Evolutionary conservation across 2,888 invertebrate species (phyloP).

Genomic region (Orthosia incerta): DNA sequence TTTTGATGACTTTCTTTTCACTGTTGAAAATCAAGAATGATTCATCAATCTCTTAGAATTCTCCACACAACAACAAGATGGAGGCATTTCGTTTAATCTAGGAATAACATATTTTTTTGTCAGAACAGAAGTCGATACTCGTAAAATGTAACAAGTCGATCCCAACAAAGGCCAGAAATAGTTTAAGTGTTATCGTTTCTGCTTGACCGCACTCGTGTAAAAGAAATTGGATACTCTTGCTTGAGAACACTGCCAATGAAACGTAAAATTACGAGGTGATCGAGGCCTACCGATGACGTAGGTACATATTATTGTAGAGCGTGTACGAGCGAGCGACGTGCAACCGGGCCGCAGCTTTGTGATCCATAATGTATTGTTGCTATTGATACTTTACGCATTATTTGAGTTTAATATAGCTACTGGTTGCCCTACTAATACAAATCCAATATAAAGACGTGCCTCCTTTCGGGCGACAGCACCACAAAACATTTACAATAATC

Average conservation of each 20-base stretch:
- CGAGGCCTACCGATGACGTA: conserved; percentile 77
- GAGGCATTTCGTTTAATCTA: conserved; percentile 67
- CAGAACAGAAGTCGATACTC: conserved; percentile 66
- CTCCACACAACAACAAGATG: conserved; percentile 47
- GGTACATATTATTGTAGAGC: conserved; percentile 64
- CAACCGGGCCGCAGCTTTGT: conserved; percentile 72
- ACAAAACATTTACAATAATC: conserved; percentile 58
- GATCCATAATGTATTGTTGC: conserved; percentile 77
- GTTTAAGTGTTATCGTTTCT: conserved; percentile 84
- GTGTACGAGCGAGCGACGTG: conserved; percentile 65
- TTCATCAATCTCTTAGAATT: conserved; percentile 63
- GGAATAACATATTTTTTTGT: conserved; percentile 66
- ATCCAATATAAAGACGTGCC: conserved; percentile 50
- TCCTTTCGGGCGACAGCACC: conserved; percentile 37
- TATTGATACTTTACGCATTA: conserved; percentile 79
- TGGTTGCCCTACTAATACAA: conserved; percentile 65
- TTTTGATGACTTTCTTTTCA: conserved; percentile 79
- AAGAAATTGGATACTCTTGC: conserved; percentile 87
- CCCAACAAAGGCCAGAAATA: conserved; percentile 79
- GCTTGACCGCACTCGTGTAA: conserved; percentile 83
- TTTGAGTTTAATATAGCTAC: conserved; percentile 78
- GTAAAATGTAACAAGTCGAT: conserved; percentile 72
- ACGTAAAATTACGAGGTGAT: conserved; percentile 86
- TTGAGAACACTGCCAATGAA: conserved; percentile 85
- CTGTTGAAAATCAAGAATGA: conserved; percentile 69